Conservation (phyloP, 1,140 invertebrate genomes). For the Drosophila elegans region DNA sequence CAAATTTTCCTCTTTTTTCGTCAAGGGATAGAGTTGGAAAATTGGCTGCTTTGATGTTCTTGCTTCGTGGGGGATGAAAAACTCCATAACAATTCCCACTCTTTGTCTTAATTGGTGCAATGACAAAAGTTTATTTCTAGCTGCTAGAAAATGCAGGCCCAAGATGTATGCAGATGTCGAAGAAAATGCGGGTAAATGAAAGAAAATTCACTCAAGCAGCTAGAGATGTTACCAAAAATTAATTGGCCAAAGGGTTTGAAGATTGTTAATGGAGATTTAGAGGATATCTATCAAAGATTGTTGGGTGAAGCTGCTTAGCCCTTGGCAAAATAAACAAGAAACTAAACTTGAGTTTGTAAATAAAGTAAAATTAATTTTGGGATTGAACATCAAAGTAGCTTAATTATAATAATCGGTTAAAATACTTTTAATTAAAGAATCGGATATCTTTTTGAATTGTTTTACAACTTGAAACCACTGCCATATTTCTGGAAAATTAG, state of each 20-base stretch:
- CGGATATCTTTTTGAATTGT: too few relatives aligned
- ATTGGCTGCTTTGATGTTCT: conserved; percentile 65
- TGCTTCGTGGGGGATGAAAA: conserved; percentile 11
- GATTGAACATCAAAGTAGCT: background rate
- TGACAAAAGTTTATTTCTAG: conserved; percentile 51
- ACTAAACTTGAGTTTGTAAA: conserved; percentile 3
- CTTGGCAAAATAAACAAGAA: background rate
- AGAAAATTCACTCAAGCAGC: conserved; percentile 42
- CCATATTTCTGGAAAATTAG: background rate
- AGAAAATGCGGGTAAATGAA: conserved; percentile 32
- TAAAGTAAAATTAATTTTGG: background rate
- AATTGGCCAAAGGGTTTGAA: conserved; percentile 17
- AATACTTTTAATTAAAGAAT: too few relatives aligned
- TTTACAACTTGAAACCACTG: too few relatives aligned
- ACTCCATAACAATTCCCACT: conserved; percentile 38
- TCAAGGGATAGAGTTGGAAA: conserved; percentile 29
- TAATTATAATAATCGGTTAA: too few relatives aligned
- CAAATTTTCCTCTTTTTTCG: conserved; percentile 55
- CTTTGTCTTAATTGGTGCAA: conserved; percentile 58
- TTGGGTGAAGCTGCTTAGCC: background rate
- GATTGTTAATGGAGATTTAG: conserved; percentile 18
- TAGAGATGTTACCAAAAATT: conserved; percentile 19
- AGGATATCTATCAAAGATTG: conserved; percentile 14
- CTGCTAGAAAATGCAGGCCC: conserved; percentile 49
- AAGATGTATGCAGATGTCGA: conserved; percentile 42